phyloP scores from a whole-genome alignment of 2,797 vertebrate species.

The Poeciliopsis presidionis region DNA sequence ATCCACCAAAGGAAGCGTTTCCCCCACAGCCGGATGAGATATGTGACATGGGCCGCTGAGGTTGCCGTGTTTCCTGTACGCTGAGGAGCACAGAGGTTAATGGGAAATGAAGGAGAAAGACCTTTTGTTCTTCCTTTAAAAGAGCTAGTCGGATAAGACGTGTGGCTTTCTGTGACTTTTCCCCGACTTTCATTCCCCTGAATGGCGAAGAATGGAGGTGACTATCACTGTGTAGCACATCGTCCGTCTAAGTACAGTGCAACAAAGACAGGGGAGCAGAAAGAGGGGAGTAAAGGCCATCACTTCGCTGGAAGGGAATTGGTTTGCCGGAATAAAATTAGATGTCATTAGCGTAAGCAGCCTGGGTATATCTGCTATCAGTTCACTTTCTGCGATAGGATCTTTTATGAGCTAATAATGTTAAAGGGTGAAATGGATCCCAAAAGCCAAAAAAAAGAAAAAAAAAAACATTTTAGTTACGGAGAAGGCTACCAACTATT shows the following conservation, averaged over 20 bases:
- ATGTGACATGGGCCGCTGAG: conserved; percentile 75
- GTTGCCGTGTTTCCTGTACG: conserved; percentile 75
- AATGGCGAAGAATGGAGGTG: conserved; percentile 59
- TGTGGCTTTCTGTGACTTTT: conserved; percentile 70
- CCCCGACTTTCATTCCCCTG: conserved; percentile 72
- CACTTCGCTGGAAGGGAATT: conserved; percentile 19
- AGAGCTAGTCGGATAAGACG: conserved; percentile 67
- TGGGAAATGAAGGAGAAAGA: conserved; percentile 77
- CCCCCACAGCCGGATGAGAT: conserved; percentile 72
- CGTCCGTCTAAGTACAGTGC: conserved; percentile 36
- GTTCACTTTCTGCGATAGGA: background rate
- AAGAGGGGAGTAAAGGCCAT: conserved; percentile 35
- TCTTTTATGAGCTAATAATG: conserved; percentile 1
- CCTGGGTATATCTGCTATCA: conserved; percentile 6
- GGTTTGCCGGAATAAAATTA: conserved; percentile 16
- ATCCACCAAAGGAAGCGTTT: conserved; percentile 59
- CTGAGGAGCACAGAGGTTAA: conserved; percentile 74
- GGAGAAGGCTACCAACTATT: background rate
- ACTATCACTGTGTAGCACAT: conserved; percentile 55
- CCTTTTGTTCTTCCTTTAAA: conserved; percentile 78
- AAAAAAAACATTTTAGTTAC: background rate
- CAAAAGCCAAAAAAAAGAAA: background rate
- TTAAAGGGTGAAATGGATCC: background rate
- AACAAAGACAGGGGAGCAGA: conserved; percentile 31
- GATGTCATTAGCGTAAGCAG: conserved; percentile 26